Conservation (phyloP, 2,797 vertebrate genomes). For the Urocyon cinereoargenteus region DNA sequence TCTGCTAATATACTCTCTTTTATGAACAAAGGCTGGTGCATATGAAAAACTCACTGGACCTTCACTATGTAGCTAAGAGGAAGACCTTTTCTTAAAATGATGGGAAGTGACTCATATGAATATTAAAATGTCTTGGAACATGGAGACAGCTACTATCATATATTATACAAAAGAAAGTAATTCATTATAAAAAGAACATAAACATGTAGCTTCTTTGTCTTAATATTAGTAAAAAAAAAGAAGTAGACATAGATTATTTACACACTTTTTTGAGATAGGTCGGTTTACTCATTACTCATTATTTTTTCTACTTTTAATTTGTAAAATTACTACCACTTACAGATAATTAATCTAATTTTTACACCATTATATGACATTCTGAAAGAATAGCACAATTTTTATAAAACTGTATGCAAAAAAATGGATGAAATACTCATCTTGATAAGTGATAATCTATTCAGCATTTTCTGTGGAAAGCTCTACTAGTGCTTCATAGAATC, state of each 20-base stretch:
- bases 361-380: not conserved
- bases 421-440: not conserved
- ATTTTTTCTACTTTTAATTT: slow-evolving; percentile 13
- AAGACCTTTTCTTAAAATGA: not conserved
- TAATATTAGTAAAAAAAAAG: slow-evolving; percentile 1
- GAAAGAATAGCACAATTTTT: not conserved
- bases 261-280: not conserved
- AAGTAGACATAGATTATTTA: not conserved
- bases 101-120: not conserved
- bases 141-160: not conserved
- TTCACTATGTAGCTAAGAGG: not conserved
- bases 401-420: not conserved
- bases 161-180: not conserved
- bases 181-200: not conserved
- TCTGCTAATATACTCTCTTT: not conserved
- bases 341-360: not conserved
- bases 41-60: not conserved
- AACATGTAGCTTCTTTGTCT: not conserved
- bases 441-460: not conserved
- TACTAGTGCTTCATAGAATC: not conserved
- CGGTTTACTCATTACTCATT: not conserved
- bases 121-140: not conserved
- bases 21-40: not conserved
- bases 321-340: not conserved
- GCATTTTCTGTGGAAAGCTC: not conserved